These are phyloP conservation scores for Sarcophilus harrisii DNA, from an alignment of 2,797 vertebrate genomes.

Conservation along the genomic window DNA sequence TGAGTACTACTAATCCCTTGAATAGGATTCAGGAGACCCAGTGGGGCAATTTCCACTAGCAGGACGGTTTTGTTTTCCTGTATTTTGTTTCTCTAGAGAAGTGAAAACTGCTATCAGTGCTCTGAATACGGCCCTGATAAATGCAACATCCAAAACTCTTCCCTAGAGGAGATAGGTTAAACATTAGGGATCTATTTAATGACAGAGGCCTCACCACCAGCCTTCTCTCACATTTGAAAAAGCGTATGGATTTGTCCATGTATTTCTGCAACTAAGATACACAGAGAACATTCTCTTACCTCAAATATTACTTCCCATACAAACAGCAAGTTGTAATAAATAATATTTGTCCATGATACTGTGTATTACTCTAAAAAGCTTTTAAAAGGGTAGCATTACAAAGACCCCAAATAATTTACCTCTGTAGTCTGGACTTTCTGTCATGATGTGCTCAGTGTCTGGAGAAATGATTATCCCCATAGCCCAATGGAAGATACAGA, in stretches of 20 bases:
- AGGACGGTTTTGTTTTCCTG: not conserved
- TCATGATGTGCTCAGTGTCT: not conserved
- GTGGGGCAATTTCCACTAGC: not conserved
- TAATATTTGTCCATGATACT: not conserved
- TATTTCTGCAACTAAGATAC: not conserved
- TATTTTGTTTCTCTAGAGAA: slow-evolving; percentile 25
- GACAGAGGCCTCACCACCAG: not conserved
- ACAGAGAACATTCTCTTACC: not conserved
- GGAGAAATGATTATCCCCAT: slow-evolving; percentile 14
- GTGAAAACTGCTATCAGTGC: slow-evolving; percentile 4
- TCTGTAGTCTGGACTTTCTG: not conserved
- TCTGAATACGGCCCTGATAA: slow-evolving; percentile 9
- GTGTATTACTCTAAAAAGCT: not conserved
- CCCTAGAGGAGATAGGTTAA: not conserved
- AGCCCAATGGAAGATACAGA: slow-evolving; percentile 3
- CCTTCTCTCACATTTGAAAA: not conserved
- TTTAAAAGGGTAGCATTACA: not conserved
- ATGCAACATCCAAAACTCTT: slow-evolving; percentile 17
- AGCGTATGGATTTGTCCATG: not conserved
- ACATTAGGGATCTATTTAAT: not conserved
- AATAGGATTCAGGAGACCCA: slow-evolving; percentile 6
- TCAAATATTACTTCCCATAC: not conserved
- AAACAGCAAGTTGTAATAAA: not conserved
- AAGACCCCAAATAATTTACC: not conserved
- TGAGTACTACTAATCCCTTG: not conserved